Conservation (phyloP, 2,113 vertebrate species). For the Cephalopterus ornatus region DNA sequence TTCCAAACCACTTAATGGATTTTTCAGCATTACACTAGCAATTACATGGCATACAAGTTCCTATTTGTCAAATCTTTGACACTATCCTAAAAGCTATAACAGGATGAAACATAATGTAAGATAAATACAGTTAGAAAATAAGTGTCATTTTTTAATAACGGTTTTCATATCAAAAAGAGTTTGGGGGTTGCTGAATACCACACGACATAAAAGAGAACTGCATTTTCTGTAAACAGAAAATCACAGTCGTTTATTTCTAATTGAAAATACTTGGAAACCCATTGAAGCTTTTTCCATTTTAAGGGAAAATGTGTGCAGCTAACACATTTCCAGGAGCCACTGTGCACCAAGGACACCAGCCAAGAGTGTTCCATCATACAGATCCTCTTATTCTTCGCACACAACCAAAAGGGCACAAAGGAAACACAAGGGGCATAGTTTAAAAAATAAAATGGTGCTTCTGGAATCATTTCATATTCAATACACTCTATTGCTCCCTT, state of each 20-base stretch:
- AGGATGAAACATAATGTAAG: not conserved
- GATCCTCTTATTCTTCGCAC: not conserved
- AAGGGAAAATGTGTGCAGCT: not conserved
- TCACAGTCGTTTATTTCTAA: not conserved
- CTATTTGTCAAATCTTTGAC: not conserved
- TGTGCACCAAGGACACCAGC: not conserved
- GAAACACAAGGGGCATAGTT: not conserved
- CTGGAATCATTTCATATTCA: not conserved
- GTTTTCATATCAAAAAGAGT: not conserved
- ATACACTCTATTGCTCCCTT: not conserved
- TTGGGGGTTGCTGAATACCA: not conserved
- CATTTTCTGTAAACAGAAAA: conserved; percentile 1
- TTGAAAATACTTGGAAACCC: not conserved
- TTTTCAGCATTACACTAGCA: not conserved
- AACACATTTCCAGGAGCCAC: not conserved
- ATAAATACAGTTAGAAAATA: not conserved
- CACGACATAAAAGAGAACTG: conserved; percentile 8
- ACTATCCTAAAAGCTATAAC: not conserved
- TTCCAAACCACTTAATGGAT: not conserved
- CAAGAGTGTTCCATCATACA: not conserved
- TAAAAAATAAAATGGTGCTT: not conserved
- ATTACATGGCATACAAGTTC: not conserved
- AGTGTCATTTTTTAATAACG: not conserved
- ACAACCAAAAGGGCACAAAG: not conserved
- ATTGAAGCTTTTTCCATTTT: not conserved